A percentile compares a stretch with the other conserved stretches of the same genome.
Evolutionary conservation across 2,888 invertebrate species (phyloP).

Genomic region (Sipunculus nudus): DNA sequence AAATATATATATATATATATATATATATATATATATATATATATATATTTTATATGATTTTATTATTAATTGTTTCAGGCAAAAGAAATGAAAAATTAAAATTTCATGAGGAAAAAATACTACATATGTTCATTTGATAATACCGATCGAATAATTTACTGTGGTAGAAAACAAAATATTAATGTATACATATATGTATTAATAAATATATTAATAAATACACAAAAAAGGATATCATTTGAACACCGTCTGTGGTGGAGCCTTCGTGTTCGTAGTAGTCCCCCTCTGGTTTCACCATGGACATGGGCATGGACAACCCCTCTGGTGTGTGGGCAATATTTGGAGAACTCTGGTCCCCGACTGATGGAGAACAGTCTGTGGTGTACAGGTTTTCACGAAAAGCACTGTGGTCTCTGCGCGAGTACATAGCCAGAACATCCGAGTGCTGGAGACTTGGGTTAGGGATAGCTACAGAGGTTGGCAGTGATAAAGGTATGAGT

Average conservation of each 20-base stretch:
- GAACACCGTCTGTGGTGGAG: conserved; percentile 25
- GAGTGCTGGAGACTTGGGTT: conserved; percentile 86
- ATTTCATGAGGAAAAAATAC: not conserved
- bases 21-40: conserved; percentile 8
- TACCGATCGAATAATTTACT: not conserved
- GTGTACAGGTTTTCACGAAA: conserved; percentile 25
- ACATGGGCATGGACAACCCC: conserved; percentile 3
- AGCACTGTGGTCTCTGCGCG: conserved; percentile 62
- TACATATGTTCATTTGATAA: not conserved
- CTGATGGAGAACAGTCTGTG: conserved; percentile 48
- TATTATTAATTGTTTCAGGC: not conserved
- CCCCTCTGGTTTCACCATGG: conserved; percentile 13
- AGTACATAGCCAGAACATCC: conserved; percentile 54
- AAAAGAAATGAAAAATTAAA: not conserved
- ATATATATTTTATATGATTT: conserved; percentile 7
- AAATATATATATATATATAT: not conserved
- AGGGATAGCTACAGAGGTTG: conserved; percentile 95
- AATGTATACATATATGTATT: not conserved
- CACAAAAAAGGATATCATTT: conserved; percentile 34
- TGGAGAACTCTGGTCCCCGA: conserved; percentile 49
- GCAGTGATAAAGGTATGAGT: too few relatives aligned
- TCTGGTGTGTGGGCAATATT: conserved; percentile 49
- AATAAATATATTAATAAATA: not conserved
- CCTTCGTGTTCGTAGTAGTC: conserved; percentile 19
- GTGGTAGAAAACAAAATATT: not conserved